A percentile compares a stretch with the other conserved stretches of the same genome.
Conservation (phyloP, 64 coral and sea anemone genomes). For the Anthopleura sola region DNA sequence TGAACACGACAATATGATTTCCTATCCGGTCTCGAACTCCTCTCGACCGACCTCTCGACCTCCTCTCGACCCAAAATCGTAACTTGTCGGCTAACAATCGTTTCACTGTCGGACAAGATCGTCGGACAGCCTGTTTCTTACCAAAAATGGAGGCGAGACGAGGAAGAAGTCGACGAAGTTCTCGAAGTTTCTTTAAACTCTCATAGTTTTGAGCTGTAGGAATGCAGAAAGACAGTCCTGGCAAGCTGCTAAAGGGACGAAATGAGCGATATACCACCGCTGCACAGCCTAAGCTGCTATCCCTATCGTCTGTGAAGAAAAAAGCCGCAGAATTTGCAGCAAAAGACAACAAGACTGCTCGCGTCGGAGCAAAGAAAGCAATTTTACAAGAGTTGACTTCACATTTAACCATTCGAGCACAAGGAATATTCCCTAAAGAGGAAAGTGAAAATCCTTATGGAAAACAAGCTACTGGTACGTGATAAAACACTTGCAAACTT, state of each 20-base stretch:
- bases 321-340: slow-evolving; percentile 57
- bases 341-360: slow-evolving; percentile 53
- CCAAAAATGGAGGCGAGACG: background rate
- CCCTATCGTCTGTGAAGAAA: slow-evolving; percentile 21
- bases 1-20: no score
- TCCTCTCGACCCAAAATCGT: no score
- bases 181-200: background rate
- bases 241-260: background rate
- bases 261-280: slow-evolving; percentile 50
- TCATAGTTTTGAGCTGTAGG: background rate
- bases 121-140: background rate
- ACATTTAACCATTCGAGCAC: slow-evolving; percentile 39
- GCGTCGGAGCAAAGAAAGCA: slow-evolving; percentile 58
- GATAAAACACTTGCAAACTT: background rate
- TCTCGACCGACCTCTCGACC: no score
- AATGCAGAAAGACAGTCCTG: slow-evolving; percentile 59
- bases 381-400: slow-evolving; percentile 42
- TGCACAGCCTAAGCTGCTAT: slow-evolving; percentile 42
- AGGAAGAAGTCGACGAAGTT: background rate
- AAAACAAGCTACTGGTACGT: background rate
- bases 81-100: no score
- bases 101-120: no score
- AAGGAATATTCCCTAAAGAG: slow-evolving; percentile 14
- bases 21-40: no score
- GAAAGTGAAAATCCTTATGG: slow-evolving; percentile 16